A percentile compares a stretch with the other conserved stretches of the same genome.
Evolutionary conservation across 2,888 invertebrate species (phyloP).

Genomic region (Trilocha varians): DNA sequence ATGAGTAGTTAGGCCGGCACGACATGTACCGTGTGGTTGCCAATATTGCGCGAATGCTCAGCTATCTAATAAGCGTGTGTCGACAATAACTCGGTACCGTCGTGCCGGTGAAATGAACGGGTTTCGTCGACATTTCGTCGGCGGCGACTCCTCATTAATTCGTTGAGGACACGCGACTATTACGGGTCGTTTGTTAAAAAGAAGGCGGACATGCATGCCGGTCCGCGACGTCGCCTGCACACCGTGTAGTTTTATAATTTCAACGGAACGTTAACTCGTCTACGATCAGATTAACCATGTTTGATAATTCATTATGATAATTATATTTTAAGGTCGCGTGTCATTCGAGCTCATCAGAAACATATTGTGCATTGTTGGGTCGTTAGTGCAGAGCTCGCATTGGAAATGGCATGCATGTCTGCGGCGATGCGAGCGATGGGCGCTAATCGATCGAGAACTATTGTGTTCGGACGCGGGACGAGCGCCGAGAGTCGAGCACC

Average conservation of each 20-base stretch:
- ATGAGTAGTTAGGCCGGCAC: constrained; percentile 36
- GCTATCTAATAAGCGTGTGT: constrained; percentile 68
- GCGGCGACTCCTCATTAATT: constrained; percentile 64
- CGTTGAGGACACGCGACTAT: constrained; percentile 63
- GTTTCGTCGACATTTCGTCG: constrained; percentile 56
- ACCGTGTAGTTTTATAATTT: constrained; percentile 68
- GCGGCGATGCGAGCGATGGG: constrained; percentile 27
- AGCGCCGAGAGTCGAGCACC: constrained; percentile 23
- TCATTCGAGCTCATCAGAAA: constrained; percentile 52
- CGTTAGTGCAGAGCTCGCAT: constrained; percentile 37
- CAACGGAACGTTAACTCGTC: constrained; percentile 61
- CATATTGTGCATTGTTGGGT: constrained; percentile 48
- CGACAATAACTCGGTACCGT: constrained; percentile 44
- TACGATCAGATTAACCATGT: constrained; percentile 58
- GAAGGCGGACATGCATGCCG: constrained; percentile 57
- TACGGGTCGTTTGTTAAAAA: constrained; percentile 59
- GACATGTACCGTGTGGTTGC: constrained; percentile 57
- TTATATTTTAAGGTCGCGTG: constrained; percentile 60
- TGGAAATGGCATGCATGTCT: constrained; percentile 19
- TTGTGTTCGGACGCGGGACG: constrained; percentile 31
- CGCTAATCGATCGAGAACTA: constrained; percentile 59
- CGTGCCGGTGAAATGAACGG: constrained; percentile 59
- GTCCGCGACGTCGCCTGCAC: constrained; percentile 14
- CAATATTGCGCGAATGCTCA: constrained; percentile 53
- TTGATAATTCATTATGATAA: constrained; percentile 66